phyloP scores from a whole-genome alignment of 2,888 invertebrate species.

The Luffia ferchaultella region DNA sequence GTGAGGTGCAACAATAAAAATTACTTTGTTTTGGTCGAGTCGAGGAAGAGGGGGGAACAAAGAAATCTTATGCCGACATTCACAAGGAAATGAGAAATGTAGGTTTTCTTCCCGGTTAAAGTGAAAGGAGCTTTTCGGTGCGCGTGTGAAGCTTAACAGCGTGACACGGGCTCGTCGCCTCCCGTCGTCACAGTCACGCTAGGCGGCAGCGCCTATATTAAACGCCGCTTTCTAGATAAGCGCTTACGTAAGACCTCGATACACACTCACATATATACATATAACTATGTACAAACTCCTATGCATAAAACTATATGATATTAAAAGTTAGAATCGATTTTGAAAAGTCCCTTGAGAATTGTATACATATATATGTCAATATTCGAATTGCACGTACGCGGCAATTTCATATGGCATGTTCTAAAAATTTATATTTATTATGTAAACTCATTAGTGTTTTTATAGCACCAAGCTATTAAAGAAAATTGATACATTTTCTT shows the following conservation, averaged over 20 bases:
- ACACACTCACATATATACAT: too few relatives aligned
- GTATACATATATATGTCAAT: too few relatives aligned
- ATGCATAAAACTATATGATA: too few relatives aligned
- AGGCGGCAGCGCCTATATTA: background rate
- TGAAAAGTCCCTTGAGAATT: too few relatives aligned
- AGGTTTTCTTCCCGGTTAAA: background rate
- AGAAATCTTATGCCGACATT: background rate
- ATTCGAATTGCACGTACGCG: too few relatives aligned
- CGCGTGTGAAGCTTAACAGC: background rate
- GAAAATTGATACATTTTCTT: too few relatives aligned
- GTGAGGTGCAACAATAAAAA: background rate
- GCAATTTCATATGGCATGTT: too few relatives aligned
- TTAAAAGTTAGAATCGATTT: too few relatives aligned
- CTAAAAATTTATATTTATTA: too few relatives aligned
- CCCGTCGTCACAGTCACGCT: background rate
- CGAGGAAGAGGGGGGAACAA: background rate
- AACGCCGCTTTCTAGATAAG: background rate
- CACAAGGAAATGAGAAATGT: background rate
- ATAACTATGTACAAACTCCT: too few relatives aligned
- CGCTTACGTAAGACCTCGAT: background rate
- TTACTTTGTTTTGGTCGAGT: background rate
- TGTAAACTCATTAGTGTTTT: too few relatives aligned
- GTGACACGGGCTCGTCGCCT: background rate
- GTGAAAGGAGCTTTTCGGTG: background rate
- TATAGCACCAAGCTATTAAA: too few relatives aligned